These are phyloP conservation scores for Ophthalmolycus amberensis DNA, from an alignment of 2,113 vertebrate species.

Conservation along the genomic window DNA sequence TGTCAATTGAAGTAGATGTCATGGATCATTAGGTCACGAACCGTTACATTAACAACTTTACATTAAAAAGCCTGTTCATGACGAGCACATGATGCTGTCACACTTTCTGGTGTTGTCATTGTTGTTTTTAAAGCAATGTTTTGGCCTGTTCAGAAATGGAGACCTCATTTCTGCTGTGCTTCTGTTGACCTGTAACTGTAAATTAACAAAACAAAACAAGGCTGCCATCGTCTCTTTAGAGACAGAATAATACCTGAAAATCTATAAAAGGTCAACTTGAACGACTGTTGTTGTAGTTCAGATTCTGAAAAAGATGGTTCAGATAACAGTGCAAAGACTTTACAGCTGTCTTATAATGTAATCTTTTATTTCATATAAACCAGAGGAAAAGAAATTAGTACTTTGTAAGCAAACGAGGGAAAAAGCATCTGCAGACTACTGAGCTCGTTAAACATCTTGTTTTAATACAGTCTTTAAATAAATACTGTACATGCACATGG, in stretches of 20 bases:
- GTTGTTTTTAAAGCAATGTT: not conserved
- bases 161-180: not conserved
- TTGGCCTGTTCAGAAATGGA: not conserved
- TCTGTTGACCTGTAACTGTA: not conserved
- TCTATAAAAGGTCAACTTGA: not conserved
- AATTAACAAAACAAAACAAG: not conserved
- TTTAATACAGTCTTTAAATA: constrained; percentile 1
- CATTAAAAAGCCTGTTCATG: not conserved
- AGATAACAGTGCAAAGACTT: not conserved
- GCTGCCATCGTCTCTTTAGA: not conserved
- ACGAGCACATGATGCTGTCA: not conserved
- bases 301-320: not conserved
- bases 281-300: not conserved
- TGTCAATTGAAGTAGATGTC: not conserved
- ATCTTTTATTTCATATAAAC: constrained; percentile 7
- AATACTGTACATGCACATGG: constrained; percentile 14
- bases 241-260: not conserved
- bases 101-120: not conserved
- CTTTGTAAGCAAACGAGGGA: constrained; percentile 15
- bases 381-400: not conserved
- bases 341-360: not conserved
- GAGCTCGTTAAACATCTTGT: not conserved
- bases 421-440: not conserved
- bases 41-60: not conserved
- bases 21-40: not conserved